These are phyloP conservation scores for Diploptera punctata DNA, from an alignment of 2,888 invertebrate species.

Conservation along the genomic window DNA sequence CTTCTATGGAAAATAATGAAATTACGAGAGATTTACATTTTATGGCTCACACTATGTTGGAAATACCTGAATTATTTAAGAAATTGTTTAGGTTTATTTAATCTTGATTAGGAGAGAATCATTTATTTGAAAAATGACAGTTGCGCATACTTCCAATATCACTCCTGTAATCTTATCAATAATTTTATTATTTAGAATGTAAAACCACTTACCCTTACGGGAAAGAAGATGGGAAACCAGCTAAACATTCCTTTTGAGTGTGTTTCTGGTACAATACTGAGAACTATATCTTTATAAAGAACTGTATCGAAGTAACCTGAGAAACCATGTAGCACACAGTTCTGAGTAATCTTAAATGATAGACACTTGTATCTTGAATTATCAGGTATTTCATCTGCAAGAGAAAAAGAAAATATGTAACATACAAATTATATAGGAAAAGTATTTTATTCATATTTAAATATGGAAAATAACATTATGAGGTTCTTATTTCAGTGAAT, in stretches of 20 bases:
- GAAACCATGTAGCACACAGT: conserved; percentile 90
- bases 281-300: conserved; percentile 80
- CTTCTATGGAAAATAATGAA: too few species aligned
- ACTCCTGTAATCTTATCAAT: too few species aligned
- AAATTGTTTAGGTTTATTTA: too few species aligned
- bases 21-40: too few species aligned
- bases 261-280: conserved; percentile 90
- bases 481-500: too few species aligned
- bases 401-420: neutral
- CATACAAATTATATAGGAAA: conserved; percentile 2
- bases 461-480: too few species aligned
- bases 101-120: too few species aligned
- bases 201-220: conserved; percentile 69
- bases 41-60: too few species aligned
- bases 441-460: too few species aligned
- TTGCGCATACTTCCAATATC: too few species aligned
- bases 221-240: conserved; percentile 98
- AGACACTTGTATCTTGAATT: conserved; percentile 76
- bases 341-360: conserved; percentile 72
- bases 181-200: neutral
- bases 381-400: conserved; percentile 59
- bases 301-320: conserved; percentile 94
- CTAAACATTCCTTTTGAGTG: conserved; percentile 94
- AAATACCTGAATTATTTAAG: too few species aligned
- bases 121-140: too few species aligned